These are phyloP conservation scores for Adelosebastes latens DNA, from an alignment of 2,797 vertebrate species.

Conservation along the genomic window DNA sequence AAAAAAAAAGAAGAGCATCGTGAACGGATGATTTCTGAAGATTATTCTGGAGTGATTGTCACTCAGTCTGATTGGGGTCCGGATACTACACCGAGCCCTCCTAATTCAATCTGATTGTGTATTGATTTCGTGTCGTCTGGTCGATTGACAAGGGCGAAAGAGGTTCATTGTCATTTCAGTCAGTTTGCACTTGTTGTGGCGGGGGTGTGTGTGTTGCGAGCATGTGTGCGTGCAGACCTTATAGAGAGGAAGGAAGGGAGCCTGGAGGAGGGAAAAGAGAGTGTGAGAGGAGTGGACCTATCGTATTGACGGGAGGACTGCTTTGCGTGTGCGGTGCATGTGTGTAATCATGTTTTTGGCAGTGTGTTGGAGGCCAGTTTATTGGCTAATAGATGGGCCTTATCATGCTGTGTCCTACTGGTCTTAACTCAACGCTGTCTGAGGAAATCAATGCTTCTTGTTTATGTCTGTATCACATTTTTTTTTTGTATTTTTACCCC, in stretches of 20 bases:
- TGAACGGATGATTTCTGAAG: constrained; percentile 4
- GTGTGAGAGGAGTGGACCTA: constrained; percentile 10
- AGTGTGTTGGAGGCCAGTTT: constrained; percentile 14
- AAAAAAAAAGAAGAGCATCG: neutral
- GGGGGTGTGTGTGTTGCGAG: neutral
- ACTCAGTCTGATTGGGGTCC: constrained; percentile 14
- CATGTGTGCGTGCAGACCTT: neutral
- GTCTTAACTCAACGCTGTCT: constrained; percentile 9
- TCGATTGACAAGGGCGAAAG: constrained; percentile 45
- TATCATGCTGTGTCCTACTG: constrained; percentile 8
- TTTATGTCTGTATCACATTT: constrained; percentile 14
- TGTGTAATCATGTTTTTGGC: constrained; percentile 40
- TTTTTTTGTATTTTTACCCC: neutral
- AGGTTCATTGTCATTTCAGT: constrained; percentile 35
- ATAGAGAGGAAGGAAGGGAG: neutral
- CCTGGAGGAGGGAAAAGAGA: neutral
- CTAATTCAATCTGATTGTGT: constrained; percentile 56
- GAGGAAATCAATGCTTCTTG: constrained; percentile 34
- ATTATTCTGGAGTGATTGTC: constrained; percentile 32
- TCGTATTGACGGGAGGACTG: constrained; percentile 14
- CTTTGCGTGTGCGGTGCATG: constrained; percentile 17
- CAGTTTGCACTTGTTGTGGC: neutral
- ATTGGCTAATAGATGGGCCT: constrained; percentile 8
- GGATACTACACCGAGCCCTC: constrained; percentile 27
- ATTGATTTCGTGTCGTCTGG: constrained; percentile 50